Percentiles rank a stretch among this genome's conserved stretches.
Conservation (phyloP, 2,113 vertebrate genomes). For the Peucedramus taeniatus region DNA sequence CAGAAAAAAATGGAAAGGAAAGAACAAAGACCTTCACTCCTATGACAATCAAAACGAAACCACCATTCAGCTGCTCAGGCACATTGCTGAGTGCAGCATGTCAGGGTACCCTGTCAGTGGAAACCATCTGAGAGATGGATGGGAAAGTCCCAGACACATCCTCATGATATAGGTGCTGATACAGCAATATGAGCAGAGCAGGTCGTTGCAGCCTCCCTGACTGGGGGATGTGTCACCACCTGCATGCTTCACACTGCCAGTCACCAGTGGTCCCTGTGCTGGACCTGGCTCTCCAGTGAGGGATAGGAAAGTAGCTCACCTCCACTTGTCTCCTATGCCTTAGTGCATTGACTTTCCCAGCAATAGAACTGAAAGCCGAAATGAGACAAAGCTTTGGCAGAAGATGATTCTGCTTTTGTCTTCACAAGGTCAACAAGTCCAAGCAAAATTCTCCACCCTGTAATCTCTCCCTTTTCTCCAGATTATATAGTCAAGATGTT, state of each 20-base stretch:
- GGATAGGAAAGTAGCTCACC: background rate
- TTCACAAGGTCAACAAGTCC: background rate
- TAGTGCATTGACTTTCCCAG: background rate
- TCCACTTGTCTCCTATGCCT: background rate
- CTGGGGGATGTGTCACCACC: background rate
- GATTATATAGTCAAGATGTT: background rate
- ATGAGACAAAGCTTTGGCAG: background rate
- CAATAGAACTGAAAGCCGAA: background rate
- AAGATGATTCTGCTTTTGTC: background rate
- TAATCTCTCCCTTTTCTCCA: background rate
- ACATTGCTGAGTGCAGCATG: background rate
- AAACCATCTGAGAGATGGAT: background rate
- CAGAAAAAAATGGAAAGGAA: background rate
- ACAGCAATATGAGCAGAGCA: background rate
- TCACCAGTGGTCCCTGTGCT: background rate
- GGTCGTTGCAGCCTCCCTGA: accelerated
- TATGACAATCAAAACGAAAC: background rate
- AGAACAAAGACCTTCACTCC: background rate
- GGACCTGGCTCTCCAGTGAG: background rate
- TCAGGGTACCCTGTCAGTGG: background rate
- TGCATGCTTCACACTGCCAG: background rate
- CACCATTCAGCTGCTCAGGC: background rate
- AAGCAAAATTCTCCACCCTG: background rate
- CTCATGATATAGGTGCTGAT: background rate
- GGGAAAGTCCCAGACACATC: background rate